Base-by-base conservation (phyloP, 1,140 invertebrate genomes). In the Pinna nobilis region DNA sequence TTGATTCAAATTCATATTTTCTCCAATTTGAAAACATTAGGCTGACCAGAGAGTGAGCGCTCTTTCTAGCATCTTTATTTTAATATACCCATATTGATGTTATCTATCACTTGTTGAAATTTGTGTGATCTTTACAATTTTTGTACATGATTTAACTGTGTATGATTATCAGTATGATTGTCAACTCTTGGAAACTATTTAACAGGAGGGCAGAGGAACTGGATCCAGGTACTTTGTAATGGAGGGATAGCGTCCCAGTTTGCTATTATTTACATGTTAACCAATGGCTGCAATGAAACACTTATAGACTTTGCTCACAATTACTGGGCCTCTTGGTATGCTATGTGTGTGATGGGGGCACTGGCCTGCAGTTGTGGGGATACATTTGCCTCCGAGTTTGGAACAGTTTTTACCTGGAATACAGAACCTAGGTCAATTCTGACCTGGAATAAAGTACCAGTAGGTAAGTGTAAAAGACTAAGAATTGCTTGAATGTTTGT, bases 141-240 rank as follows among this genome's bases (percentile, higher is more conserved):
- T 41, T 18, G 20, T 7, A 2, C 9, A 6, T 23, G 7, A 20
- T 63, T 18, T n/a, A 28, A 66, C 15, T 28, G 18, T 28, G 20
- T 28, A 57, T 57, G 53, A 55, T n/a, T 0, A 18, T 20, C 35
- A 15, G 13, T n/a, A 37, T 15, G 11, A 9, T 4, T 39, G 5
- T 4, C 3, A 47, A 33, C 25, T 32, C 44, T 47, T 28, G 15
- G 5, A 32, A 32, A 39, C 37, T 50, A 61, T 30, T 28, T 33
- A 89, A 32, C 74, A 94, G 93, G 92, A 80, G 95, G 95, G 0
- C 94, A 96, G 85, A 91, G 96, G 77, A 96, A 95, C 87, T 97
- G 96, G 96, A 90, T 96, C 7, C 96, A 97, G 88, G 96, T 97
- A 4, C 82, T 97, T 0, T 96, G 96, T 86, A 98, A 97, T 91